Evolutionary conservation across 1,140 invertebrate genomes (phyloP), one percentile per base, ranked within the genome.

Genomic region (Elymnias hypermnestra): DNA sequence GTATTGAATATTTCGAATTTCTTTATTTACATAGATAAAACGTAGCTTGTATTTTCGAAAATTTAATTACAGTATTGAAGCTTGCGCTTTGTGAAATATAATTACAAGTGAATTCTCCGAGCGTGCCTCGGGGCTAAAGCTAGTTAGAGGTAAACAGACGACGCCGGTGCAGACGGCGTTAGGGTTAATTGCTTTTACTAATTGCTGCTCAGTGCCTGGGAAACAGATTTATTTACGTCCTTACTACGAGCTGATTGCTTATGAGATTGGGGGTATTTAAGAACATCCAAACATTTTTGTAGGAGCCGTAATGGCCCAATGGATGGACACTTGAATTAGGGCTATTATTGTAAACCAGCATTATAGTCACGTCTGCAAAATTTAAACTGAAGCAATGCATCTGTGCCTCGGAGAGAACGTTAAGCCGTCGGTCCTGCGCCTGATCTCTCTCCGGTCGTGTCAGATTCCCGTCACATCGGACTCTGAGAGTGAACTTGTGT

Each of bases 51-150:
- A 14, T 33, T 29, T 37, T 15, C 36, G 10, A 5, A 38, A 21
- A 38, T 23, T 25, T 38, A 23, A 38, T 38, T 14, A 38, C 12
- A 31, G 28, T 4, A 14, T 23, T 23, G 5, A 38, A 33, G 29
- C 29, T 33, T 15, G 29, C n/a, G n/a, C 29, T 33, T 33, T 33
- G 29, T 33, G 29, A 33, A 33, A 23, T 38, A 23, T 38, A 12
- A 38, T 38, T 38, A 38, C 4, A 23, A 23, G 19, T 38, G 29
- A 33, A 33, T 33, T 15, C 14, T 33, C 29, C 29, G 13, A 33
- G 29, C 14, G 5, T 15, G 14, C 13, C 29, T 12, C 7, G 29
- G 29, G 6, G 29, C 29, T 33, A 33, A 15, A 33, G 29, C 29
- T 33, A 33, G 29, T 33, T 33, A 33, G 29, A 3, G 29, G 29